phyloP scores from a whole-genome alignment of 2,797 vertebrate species.

The Melanotaenia parkinsoni region DNA sequence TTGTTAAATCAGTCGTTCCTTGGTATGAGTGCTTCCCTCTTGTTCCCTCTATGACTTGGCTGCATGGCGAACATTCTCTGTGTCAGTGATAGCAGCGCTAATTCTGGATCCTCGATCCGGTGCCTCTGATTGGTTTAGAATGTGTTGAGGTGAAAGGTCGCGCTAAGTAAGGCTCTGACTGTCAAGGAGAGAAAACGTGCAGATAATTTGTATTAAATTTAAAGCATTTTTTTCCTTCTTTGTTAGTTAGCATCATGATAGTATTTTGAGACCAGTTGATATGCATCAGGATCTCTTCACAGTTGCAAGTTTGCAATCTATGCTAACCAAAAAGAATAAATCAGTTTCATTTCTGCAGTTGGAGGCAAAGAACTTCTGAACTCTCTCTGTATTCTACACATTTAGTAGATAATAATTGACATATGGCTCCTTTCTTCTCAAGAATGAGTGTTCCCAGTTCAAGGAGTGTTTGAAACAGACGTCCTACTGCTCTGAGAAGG shows the following conservation, averaged over 20 bases:
- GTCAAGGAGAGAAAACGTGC: conserved; percentile 23
- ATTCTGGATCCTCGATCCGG: conserved; percentile 65
- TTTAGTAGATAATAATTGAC: background rate
- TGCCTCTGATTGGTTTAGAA: conserved; percentile 51
- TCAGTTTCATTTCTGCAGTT: background rate
- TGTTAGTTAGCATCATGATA: background rate
- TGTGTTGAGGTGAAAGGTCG: conserved; percentile 55
- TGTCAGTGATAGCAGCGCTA: conserved; percentile 75
- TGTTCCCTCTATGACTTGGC: conserved; percentile 31
- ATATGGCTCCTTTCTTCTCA: background rate
- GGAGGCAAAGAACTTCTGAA: background rate
- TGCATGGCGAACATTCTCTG: conserved; percentile 57
- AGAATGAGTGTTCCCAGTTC: background rate
- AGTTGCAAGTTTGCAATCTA: background rate
- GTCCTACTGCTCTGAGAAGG: conserved; percentile 16
- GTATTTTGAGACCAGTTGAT: background rate
- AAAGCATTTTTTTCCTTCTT: background rate
- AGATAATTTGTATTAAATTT: background rate
- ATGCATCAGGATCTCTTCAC: background rate
- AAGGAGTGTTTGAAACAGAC: background rate
- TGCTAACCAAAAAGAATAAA: background rate
- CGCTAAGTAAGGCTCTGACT: conserved; percentile 4
- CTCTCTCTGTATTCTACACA: background rate
- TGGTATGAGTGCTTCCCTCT: conserved; percentile 12
- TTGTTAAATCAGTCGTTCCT: background rate